A percentile compares a stretch with the other conserved stretches of the same genome.
Conservation (phyloP, 2,113 vertebrate genomes). For the Eptesicus fuscus region DNA sequence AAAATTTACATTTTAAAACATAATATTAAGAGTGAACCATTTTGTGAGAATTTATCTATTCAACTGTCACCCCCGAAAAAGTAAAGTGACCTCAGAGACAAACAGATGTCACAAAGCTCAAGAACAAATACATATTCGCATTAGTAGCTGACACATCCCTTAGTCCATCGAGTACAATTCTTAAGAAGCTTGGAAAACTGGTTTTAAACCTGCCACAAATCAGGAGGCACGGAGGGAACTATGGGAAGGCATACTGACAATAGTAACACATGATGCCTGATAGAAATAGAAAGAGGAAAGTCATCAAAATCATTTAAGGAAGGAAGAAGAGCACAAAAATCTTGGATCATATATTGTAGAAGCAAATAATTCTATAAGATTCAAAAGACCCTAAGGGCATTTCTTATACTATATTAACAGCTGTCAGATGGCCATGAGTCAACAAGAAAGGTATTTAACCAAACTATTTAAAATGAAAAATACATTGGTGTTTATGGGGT, state of each 20-base stretch:
- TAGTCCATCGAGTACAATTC: background rate
- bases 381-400: background rate
- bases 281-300: constrained; percentile 3
- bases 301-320: background rate
- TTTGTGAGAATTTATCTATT: background rate
- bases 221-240: background rate
- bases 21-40: background rate
- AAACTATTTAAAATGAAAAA: constrained; percentile 44
- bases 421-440: background rate
- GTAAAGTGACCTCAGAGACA: background rate
- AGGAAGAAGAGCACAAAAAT: background rate
- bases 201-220: background rate
- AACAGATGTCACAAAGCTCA: background rate
- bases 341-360: background rate
- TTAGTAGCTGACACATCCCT: background rate
- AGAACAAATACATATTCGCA: background rate
- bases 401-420: background rate
- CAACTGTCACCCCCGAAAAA: background rate
- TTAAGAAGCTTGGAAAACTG: background rate
- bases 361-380: constrained; percentile 17
- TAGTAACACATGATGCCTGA: background rate
- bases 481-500: background rate
- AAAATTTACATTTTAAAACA: background rate
- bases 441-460: constrained; percentile 11
- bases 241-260: background rate